These are phyloP conservation scores for Hirtodrosophila confusa DNA, from an alignment of 2,888 invertebrate species.

Conservation along the genomic window DNA sequence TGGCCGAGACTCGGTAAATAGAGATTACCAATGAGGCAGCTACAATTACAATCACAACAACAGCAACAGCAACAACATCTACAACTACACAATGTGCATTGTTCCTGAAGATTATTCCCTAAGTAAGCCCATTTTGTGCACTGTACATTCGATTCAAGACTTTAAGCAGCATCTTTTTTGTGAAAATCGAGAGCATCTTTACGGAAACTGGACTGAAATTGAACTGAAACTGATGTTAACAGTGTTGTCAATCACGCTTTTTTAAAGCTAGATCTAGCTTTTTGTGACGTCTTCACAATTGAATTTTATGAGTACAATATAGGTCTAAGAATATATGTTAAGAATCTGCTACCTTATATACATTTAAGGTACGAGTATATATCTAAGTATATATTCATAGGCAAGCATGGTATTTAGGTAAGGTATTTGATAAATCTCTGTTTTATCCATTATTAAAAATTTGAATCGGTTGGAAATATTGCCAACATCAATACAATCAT, in stretches of 20 bases:
- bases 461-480: too few relatives aligned
- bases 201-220: constrained; percentile 8
- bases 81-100: constrained; percentile 53
- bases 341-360: too few relatives aligned
- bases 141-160: constrained; percentile 44
- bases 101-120: constrained; percentile 53
- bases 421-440: too few relatives aligned
- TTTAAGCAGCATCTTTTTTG: constrained; percentile 33
- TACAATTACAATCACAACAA: constrained; percentile 54
- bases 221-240: background rate
- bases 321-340: too few relatives aligned
- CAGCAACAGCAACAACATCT: constrained; percentile 20
- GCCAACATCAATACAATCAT: too few relatives aligned
- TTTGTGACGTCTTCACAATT: background rate
- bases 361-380: too few relatives aligned
- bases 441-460: too few relatives aligned
- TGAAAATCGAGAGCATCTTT: background rate
- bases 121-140: constrained; percentile 19
- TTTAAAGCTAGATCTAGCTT: background rate
- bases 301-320: too few relatives aligned
- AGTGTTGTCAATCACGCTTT: constrained; percentile 9
- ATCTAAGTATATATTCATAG: too few relatives aligned
- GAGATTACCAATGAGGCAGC: constrained; percentile 75
- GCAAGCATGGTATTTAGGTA: too few relatives aligned
- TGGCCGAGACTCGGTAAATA: constrained; percentile 64